These are phyloP conservation scores for Cryptoblepharus egeriae DNA, from an alignment of 2,797 vertebrate species.

Conservation along the genomic window DNA sequence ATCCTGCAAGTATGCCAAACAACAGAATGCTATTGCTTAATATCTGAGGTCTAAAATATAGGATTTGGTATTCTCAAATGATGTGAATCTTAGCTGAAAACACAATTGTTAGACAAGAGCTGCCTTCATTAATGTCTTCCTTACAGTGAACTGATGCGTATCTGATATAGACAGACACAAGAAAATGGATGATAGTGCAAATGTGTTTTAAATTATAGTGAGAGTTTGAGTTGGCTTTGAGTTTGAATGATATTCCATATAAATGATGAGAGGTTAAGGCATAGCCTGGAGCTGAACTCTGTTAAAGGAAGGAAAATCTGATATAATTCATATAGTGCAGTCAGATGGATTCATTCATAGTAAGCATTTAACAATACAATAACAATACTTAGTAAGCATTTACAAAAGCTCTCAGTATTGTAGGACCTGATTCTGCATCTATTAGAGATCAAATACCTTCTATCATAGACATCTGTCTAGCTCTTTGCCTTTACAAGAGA, in stretches of 20 bases:
- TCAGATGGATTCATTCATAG: constrained; percentile 25
- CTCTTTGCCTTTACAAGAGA: neutral
- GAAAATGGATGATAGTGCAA: constrained; percentile 53
- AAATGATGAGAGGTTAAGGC: constrained; percentile 54
- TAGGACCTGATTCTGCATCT: neutral
- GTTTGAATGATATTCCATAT: constrained; percentile 52
- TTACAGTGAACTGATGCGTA: constrained; percentile 40
- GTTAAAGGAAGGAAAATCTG: constrained; percentile 33
- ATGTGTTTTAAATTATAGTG: constrained; percentile 60
- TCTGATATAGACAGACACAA: constrained; percentile 43
- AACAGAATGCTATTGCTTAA: neutral
- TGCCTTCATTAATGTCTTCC: constrained; percentile 38
- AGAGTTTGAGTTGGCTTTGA: constrained; percentile 57
- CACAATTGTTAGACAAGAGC: neutral
- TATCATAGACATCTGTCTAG: neutral
- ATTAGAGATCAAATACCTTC: neutral
- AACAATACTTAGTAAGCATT: neutral
- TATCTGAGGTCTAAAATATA: neutral
- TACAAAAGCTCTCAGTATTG: neutral
- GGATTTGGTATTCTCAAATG: constrained; percentile 11
- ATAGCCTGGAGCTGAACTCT: constrained; percentile 46
- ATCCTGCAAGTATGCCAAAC: constrained; percentile 9
- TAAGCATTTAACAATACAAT: constrained; percentile 9
- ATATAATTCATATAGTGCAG: constrained; percentile 22
- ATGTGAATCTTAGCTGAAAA: constrained; percentile 37